phyloP scores from a whole-genome alignment of 2,888 invertebrate species.

The Athalia cordata region DNA sequence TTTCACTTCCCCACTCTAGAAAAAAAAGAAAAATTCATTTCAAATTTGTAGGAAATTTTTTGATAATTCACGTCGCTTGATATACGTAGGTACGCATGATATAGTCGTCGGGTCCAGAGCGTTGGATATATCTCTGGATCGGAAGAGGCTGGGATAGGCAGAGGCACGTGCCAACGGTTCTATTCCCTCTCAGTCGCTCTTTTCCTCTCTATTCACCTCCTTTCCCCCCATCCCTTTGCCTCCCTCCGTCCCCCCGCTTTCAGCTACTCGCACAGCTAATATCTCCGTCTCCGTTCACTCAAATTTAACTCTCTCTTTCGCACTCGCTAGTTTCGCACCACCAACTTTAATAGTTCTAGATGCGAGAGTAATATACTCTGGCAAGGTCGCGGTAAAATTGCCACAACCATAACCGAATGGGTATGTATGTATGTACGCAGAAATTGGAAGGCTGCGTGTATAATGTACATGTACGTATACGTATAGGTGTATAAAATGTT shows the following conservation, averaged over 20 bases:
- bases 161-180: conserved; percentile 39
- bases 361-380: conserved; percentile 57
- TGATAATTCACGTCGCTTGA: no score
- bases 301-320: conserved; percentile 36
- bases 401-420: neutral
- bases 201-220: conserved; percentile 43
- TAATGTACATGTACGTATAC: no score
- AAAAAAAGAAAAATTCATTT: no score
- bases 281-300: conserved; percentile 44
- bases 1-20: no score
- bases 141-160: conserved; percentile 20
- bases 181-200: conserved; percentile 48
- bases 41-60: no score
- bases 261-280: conserved; percentile 47
- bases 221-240: neutral
- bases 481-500: no score
- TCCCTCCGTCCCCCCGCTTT: conserved; percentile 49
- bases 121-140: neutral
- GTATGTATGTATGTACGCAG: neutral
- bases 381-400: conserved; percentile 53
- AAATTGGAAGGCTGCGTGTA: conserved; percentile 1
- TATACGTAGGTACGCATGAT: no score
- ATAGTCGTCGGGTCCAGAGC: no score
- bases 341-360: conserved; percentile 7
- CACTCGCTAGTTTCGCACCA: conserved; percentile 30